These are phyloP conservation scores for Liodrosophila aerea DNA, from an alignment of 2,888 invertebrate species.

Conservation along the genomic window DNA sequence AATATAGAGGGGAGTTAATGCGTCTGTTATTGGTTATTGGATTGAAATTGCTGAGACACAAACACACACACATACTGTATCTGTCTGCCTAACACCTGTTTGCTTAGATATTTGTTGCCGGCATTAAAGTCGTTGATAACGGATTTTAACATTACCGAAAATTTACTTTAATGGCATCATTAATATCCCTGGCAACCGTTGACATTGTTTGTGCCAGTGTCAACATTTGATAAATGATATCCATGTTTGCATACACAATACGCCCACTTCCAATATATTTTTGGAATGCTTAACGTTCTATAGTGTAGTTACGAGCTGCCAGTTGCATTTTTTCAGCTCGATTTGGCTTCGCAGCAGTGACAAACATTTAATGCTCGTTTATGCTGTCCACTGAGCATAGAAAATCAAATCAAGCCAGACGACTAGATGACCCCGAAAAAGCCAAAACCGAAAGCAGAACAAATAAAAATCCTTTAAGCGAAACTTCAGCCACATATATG, in stretches of 20 bases:
- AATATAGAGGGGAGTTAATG: slow-evolving; percentile 40
- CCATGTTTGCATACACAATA: slow-evolving; percentile 48
- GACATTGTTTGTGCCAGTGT: slow-evolving; percentile 31
- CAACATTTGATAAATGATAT: slow-evolving; percentile 64
- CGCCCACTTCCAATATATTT: background rate
- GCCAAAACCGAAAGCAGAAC: background rate
- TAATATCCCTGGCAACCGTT: slow-evolving; percentile 53
- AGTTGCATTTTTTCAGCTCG: slow-evolving; percentile 66
- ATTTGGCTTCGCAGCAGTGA: slow-evolving; percentile 48
- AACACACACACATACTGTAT: slow-evolving; percentile 25
- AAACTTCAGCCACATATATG: no score
- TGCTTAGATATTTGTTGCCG: slow-evolving; percentile 7
- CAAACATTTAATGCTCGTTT: slow-evolving; percentile 19
- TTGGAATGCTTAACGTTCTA: background rate
- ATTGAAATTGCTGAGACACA: slow-evolving; percentile 47
- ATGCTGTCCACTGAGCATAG: slow-evolving; percentile 28
- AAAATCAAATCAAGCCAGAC: slow-evolving; percentile 51
- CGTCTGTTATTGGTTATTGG: slow-evolving; percentile 53
- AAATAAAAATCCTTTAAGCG: slow-evolving; percentile 16
- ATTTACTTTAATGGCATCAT: slow-evolving; percentile 43
- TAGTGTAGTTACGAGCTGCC: slow-evolving; percentile 22
- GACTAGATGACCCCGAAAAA: slow-evolving; percentile 27
- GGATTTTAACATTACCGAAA: slow-evolving; percentile 4
- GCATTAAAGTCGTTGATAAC: slow-evolving; percentile 12
- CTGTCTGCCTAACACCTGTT: slow-evolving; percentile 55